phyloP scores from a whole-genome alignment of 2,113 vertebrate species.

The Dermatemys mawii region DNA sequence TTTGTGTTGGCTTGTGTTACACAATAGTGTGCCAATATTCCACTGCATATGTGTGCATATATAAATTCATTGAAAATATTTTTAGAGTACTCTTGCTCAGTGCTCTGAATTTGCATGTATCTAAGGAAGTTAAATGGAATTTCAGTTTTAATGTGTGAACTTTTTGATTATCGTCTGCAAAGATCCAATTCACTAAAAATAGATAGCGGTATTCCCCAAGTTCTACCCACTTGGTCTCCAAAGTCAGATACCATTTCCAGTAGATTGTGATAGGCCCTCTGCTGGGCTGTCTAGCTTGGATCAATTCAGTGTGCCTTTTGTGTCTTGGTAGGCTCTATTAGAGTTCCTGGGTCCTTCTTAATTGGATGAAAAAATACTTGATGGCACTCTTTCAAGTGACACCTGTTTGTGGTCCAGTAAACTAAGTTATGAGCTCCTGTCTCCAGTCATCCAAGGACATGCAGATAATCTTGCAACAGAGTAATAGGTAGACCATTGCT shows the following conservation, averaged over 20 bases:
- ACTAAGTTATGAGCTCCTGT: background rate
- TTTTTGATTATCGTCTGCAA: background rate
- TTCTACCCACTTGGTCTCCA: background rate
- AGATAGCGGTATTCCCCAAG: background rate
- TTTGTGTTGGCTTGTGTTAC: background rate
- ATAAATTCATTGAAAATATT: background rate
- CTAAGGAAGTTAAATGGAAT: background rate
- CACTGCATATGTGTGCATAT: background rate
- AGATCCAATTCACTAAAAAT: background rate
- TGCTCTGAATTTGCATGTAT: background rate
- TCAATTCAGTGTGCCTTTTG: background rate
- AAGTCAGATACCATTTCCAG: background rate
- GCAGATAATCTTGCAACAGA: background rate
- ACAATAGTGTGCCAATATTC: background rate
- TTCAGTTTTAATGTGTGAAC: background rate
- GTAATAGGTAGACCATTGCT: background rate
- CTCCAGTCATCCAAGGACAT: background rate
- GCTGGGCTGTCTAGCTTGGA: background rate
- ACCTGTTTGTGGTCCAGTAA: background rate
- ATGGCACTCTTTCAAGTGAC: background rate
- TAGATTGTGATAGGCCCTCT: background rate
- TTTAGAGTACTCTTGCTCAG: background rate
- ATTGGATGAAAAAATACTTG: background rate
- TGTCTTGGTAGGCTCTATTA: background rate
- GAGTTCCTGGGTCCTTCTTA: background rate